Evolutionary conservation across 2,113 vertebrate genomes (phyloP), one percentile per base, ranked within the genome.

Genomic region (Notothenia coriiceps): DNA sequence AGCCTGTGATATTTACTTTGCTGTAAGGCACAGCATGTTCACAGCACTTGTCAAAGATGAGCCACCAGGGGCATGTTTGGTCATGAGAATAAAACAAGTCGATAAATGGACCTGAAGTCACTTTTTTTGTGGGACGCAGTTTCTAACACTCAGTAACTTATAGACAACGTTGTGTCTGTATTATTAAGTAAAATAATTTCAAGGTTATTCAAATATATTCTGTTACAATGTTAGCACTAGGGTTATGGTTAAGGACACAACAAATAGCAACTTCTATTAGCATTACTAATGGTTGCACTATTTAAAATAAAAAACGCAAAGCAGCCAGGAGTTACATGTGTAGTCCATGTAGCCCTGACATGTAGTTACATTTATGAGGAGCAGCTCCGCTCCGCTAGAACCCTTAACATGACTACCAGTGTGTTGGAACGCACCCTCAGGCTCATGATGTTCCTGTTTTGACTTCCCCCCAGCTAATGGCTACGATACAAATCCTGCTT

Each of bases 1-100:
- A 92, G 88, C 82, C 85, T 89, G 80, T 89, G 85, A 91, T 91
- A 86, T 91, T 91, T 87, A 87, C 90, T 86, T 85, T 81, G 88
- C 90, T 90, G 82, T 47, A 44, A 90, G 91, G 87, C 90, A 81
- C 43, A 72, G 80, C 15, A 33, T 92, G 81, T 90, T 90, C 57
- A 78, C 56, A 84, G 81, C 73, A 62, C 77, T 87, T 86, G 86
- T 87, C 86, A 83, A 87, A 91, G 83, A 85, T 63, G 59, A 29
- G 54, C 60, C 84, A 85, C 61, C 40, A 76, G 76, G 78, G 78
- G 40, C 43, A 13, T 47, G 52, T 84, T 84, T 90, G 56, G 47
- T 74, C 70, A 46, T 44, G 56, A 91, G 85, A 86, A 51, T 9
- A 83, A 88, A 90, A 84, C 73, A 84, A n/a, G 85, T 85, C 75